Evolutionary conservation across 2,888 invertebrate genomes (phyloP), one percentile per base, ranked within the genome.

Genomic region (Omphaloscelis lunosa): DNA sequence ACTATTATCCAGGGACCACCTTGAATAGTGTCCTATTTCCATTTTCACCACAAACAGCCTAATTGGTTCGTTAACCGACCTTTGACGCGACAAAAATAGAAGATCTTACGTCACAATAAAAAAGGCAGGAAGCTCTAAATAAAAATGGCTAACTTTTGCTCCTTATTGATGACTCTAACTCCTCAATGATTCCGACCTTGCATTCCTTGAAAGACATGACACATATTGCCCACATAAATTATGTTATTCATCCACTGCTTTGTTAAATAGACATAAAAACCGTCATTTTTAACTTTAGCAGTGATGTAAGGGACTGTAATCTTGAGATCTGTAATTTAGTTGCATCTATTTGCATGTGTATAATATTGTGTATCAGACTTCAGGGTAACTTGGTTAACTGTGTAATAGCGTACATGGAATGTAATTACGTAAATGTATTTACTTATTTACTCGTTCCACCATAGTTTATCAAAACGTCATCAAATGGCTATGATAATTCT

Each of bases 111-210:
- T 81, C 78, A 84, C 27, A 56, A 29, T 41, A 27, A 66, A 84
- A 72, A 81, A 72, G 69, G 62, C 84, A 75, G 84, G 84, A 84
- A 81, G 63, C 59, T 48, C 51, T 65, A 65, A 84, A 81, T 80
- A 78, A 84, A 82, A 83, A 78, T 51, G 53, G 59, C 58, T 51
- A 75, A 75, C 77, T 80, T 86, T 79, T 86, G 63, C 62, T 75
- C 66, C 84, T 78, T 72, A 83, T 65, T 74, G 69, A 72, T 68
- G 69, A 77, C 75, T 68, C 70, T 75, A 87, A 79, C 80, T 78
- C 80, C 74, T 86, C 86, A 92, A 94, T 92, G 45, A 89, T 87
- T 93, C 82, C 72, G 90, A 87, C 94, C 94, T 94, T 93, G 93
- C 83, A 75, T 75, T 82, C 90, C 82, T 90, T 88, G 84, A 86